These are phyloP conservation scores for Sinocyclocheilus maitianheensis DNA, from an alignment of 2,113 vertebrate species.

Conservation along the genomic window DNA sequence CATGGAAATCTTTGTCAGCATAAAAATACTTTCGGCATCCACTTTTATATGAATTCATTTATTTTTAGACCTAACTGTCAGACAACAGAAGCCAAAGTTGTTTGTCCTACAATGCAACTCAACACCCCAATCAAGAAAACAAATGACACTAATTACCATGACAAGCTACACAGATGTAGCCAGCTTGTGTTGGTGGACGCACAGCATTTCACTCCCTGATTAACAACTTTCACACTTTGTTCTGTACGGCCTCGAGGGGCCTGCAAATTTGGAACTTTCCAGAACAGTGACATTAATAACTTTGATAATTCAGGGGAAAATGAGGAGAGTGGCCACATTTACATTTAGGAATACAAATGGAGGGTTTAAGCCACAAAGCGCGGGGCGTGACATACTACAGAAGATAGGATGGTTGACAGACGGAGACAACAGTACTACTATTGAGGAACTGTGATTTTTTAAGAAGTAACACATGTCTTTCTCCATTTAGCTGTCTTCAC, in stretches of 20 bases:
- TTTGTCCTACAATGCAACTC: constrained; percentile 66
- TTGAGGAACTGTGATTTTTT: not conserved
- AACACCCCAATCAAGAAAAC: constrained; percentile 68
- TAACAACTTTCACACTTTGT: constrained; percentile 65
- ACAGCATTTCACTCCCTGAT: constrained; percentile 70
- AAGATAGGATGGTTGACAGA: not conserved
- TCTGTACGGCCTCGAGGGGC: constrained; percentile 61
- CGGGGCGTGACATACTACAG: not conserved
- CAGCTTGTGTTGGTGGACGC: constrained; percentile 74
- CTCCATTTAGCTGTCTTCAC: not conserved
- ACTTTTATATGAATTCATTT: not conserved
- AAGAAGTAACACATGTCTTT: not conserved
- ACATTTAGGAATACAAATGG: constrained; percentile 25
- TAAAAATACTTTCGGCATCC: not conserved
- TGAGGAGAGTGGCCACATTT: constrained; percentile 20
- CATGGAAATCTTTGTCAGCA: not conserved
- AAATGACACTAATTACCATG: constrained; percentile 74
- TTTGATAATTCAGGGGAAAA: constrained; percentile 55
- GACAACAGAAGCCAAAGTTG: constrained; percentile 51
- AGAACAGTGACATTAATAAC: constrained; percentile 48
- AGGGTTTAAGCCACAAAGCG: constrained; percentile 18
- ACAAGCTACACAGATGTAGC: constrained; percentile 72
- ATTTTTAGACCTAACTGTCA: constrained; percentile 34
- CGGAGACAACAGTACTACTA: not conserved
- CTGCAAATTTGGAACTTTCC: constrained; percentile 50